phyloP scores from a whole-genome alignment of 2,888 invertebrate genomes.

The Bellardia pandia region DNA sequence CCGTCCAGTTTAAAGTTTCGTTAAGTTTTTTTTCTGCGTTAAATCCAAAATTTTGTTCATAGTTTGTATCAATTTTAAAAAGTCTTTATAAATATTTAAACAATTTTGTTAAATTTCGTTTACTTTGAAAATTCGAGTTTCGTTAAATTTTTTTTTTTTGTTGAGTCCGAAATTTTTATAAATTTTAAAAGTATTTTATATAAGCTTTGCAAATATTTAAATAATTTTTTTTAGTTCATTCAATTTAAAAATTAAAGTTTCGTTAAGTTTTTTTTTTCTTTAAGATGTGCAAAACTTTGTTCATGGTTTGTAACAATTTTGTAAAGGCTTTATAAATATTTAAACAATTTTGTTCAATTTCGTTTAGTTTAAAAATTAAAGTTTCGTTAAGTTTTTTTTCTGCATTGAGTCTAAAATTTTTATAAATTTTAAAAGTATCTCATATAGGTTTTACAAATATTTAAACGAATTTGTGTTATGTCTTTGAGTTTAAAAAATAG shows the following conservation, averaged over 20 bases:
- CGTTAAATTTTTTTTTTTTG: neutral
- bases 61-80: no score
- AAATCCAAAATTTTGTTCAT: neutral
- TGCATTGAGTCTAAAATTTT: no score
- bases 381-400: neutral
- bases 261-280: neutral
- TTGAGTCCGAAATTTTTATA: neutral
- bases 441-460: no score
- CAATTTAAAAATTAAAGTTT: neutral
- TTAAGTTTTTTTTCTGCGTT: neutral
- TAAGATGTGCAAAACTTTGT: neutral
- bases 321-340: no score
- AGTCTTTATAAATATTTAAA: no score
- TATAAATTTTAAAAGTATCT: no score
- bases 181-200: no score
- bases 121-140: neutral
- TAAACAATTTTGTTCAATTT: neutral
- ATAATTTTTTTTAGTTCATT: no score
- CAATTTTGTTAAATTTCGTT: neutral
- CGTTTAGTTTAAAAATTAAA: neutral
- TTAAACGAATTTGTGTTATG: no score
- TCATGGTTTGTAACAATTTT: no score
- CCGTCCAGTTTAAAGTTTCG: neutral
- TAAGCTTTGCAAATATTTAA: no score
- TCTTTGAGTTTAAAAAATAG: no score